Base-by-base conservation (phyloP, 1,140 invertebrate species). In the Bilobella aurantiaca region DNA sequence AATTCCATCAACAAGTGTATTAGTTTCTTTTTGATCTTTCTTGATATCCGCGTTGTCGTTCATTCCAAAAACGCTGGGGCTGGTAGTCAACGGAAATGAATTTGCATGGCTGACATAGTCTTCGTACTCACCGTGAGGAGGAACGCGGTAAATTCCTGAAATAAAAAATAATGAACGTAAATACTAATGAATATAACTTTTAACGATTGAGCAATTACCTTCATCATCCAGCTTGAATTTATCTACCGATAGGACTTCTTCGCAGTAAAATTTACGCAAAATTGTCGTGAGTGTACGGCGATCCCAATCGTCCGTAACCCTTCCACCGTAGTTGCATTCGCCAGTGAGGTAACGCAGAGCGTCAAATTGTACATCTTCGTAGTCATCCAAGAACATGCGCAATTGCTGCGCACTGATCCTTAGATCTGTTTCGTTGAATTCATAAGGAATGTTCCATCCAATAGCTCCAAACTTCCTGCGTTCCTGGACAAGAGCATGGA, bases 261-360 rank as follows among this genome's bases (percentile, higher is more conserved):
- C 58, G 71, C 84, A 87, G 77, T 93, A 96, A 76, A 89, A 96
- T 73, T 86, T 87, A 63, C 80, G 79, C 12, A 97, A 79, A 63
- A 93, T 87, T 3, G 91, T 94, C 66, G 82, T 86, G 18, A 98
- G 79, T 1, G 88, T 90, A 59, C 93, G 82, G 57, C 92, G 82
- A 80, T 98, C 95, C 89, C 91, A 94, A 74, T 95, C 88, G 75
- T 97, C 93, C 0, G 92, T 96, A 0, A 97, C 92, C 74, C 91
- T 82, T 0, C 95, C 93, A 28, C 95, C 95, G 74, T 98, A 98
- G 80, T 96, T 96, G 75, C 93, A 97, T 79, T 97, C 93, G 12
- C 93, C 93, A 0, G 89, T 94, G 62, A 97, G 77, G 79, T 96
- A 97, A 3, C 85, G 82, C 5, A 98, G 75, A 0, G 93, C 93